Conservation (phyloP, 2,888 invertebrate genomes). For the Blera fallax region DNA sequence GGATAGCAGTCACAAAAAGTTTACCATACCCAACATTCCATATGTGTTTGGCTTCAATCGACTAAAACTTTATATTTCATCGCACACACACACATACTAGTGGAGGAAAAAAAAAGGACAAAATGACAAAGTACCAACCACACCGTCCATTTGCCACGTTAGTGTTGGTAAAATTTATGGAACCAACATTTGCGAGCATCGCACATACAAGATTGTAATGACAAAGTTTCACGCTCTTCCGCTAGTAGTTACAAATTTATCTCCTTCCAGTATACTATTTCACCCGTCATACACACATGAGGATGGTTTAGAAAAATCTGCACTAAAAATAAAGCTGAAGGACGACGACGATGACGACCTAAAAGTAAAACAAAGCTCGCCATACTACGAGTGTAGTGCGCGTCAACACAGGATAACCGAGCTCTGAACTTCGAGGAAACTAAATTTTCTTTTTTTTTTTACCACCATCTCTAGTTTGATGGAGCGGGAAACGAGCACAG, state of each 20-base stretch:
- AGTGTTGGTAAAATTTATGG: slow-evolving; percentile 33
- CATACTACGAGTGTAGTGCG: background rate
- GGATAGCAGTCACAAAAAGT: background rate
- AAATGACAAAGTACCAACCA: slow-evolving; percentile 5
- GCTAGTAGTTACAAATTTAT: slow-evolving; percentile 52
- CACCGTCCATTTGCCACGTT: slow-evolving; percentile 8
- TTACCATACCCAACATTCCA: background rate
- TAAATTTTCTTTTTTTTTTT: background rate
- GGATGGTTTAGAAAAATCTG: background rate
- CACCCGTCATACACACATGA: slow-evolving; percentile 16
- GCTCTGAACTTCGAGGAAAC: slow-evolving; percentile 25
- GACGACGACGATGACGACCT: slow-evolving; percentile 7
- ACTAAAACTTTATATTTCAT: slow-evolving; percentile 21
- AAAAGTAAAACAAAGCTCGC: slow-evolving; percentile 15
- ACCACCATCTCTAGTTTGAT: background rate
- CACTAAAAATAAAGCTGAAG: slow-evolving; percentile 4
- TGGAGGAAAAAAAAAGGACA: background rate
- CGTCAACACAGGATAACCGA: background rate
- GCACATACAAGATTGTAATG: slow-evolving; percentile 41
- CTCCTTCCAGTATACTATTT: background rate
- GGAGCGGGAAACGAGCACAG: background rate
- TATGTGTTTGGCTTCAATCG: background rate
- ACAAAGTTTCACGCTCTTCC: slow-evolving; percentile 57
- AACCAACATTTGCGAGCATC: background rate
- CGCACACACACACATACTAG: background rate